Evolutionary conservation across 2,797 vertebrate genomes (phyloP), one percentile per base, ranked within the genome.

Genomic region (Aphelocoma californica): DNA sequence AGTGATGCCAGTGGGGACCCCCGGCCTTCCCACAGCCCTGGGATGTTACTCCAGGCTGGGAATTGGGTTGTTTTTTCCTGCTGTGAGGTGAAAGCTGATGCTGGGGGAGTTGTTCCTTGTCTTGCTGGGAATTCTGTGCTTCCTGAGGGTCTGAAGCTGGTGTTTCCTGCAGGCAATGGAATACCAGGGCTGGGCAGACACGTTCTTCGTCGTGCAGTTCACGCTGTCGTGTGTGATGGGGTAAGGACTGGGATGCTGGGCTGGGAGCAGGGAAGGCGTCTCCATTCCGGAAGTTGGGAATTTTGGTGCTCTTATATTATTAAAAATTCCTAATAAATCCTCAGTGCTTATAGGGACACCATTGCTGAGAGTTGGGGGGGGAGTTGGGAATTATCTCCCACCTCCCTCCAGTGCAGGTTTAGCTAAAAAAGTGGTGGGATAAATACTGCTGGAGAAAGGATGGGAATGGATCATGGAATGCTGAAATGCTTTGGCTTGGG

Each of bases 161-260:
- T 77, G 42, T 97, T 58, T 94, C 23, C 96, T 94, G 56, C 92
- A 99, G 99, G 98, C 98, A 2, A 18, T 98, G 97, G 97, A 98
- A 45, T 99, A 97, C 94, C 96, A 98, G 29, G 98, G 98, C 77
- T 99, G 99, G 99, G 98, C 98, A 0, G 98, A 99, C 90, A 83
- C 47, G 7, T 92, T 98, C 94, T 99, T 99, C 94, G 21, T 98
- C 2, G 40, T 97, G 88, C 99, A 99, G 98, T 99, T 99, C 83
- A 92, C 96, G 20, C 98, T 99, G 34, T 99, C 99, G n/a, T 99
- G 99, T 93, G 97, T 99, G 26, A 99, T 99, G 99, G 99, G 99
- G 99, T 99, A 98, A 98, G 97, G 81, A 29, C 1, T 8, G 4
- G n/a, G 24, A 9, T 24, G 53, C 56, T 40, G 71, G 48, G 23